phyloP scores from a whole-genome alignment of 64 coral and sea anemone genomes.

The Orbicella faveolata region DNA sequence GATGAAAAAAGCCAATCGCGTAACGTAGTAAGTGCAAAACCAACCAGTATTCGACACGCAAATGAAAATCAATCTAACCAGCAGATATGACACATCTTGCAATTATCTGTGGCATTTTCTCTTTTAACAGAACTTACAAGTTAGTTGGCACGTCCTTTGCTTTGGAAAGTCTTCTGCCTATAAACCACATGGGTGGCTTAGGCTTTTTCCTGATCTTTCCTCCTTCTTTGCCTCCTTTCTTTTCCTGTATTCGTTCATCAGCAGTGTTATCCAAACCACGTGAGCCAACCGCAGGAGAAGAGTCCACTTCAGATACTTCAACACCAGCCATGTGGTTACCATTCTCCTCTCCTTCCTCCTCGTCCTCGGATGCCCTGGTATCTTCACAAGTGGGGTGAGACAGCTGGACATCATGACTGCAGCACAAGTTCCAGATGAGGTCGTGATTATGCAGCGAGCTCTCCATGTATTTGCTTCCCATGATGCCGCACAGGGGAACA shows the following conservation, averaged over 20 bases:
- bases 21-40: no score
- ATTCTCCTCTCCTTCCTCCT: slow-evolving; percentile 31
- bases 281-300: background rate
- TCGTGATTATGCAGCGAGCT: slow-evolving; percentile 73
- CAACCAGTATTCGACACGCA: no score
- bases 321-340: background rate
- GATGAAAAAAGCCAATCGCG: no score
- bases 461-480: slow-evolving; percentile 93
- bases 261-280: background rate
- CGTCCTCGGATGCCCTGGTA: slow-evolving; percentile 12
- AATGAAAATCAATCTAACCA: no score
- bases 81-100: no score
- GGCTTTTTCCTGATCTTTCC: background rate
- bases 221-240: background rate
- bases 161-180: slow-evolving; percentile 20
- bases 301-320: background rate
- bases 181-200: slow-evolving; percentile 20
- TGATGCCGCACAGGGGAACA: slow-evolving; percentile 83
- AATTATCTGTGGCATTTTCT: no score
- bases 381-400: slow-evolving; percentile 56
- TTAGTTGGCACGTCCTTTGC: slow-evolving; percentile 1
- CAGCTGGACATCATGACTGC: slow-evolving; percentile 69
- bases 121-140: background rate
- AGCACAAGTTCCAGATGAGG: slow-evolving; percentile 95
- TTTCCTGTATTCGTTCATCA: background rate